Percentiles rank a stretch among this genome's conserved stretches.
Evolutionary conservation across 2,888 invertebrate species (phyloP).

Genomic region (Busseola fusca): DNA sequence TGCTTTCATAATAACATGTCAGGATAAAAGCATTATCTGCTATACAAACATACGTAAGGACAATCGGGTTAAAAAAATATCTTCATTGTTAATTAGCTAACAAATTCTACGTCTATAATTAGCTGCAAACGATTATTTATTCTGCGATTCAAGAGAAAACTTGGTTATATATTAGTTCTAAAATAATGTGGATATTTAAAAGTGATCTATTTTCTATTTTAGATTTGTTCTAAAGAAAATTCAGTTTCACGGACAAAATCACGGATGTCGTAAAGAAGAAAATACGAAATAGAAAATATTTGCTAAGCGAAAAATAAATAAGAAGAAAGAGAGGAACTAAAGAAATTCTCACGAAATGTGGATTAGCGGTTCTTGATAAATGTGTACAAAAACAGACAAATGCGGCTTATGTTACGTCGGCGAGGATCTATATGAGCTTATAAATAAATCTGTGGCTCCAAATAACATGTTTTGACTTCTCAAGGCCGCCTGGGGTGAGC

Average conservation of each 20-base stretch:
- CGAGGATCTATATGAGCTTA: constrained; percentile 31
- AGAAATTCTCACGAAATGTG: constrained; percentile 42
- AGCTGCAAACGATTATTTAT: background rate
- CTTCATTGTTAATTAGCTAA: background rate
- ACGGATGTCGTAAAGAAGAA: constrained; percentile 3
- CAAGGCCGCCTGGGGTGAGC: constrained; percentile 49
- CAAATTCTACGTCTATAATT: background rate
- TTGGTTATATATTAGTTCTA: background rate
- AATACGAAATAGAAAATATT: constrained; percentile 7
- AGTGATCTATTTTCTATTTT: background rate
- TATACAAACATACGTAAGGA: constrained; percentile 14
- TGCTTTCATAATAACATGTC: constrained; percentile 2
- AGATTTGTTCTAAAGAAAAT: background rate
- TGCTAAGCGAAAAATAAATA: constrained; percentile 6
- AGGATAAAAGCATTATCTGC: constrained; percentile 38
- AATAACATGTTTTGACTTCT: constrained; percentile 53
- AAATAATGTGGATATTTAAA: background rate
- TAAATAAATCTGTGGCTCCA: constrained; percentile 40
- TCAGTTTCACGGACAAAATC: background rate
- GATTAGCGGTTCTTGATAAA: constrained; percentile 55
- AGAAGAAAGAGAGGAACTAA: constrained; percentile 10
- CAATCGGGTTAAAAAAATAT: constrained; percentile 4
- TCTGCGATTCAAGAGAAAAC: background rate
- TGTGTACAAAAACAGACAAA: constrained; percentile 48
- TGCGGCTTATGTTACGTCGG: constrained; percentile 29